Percentiles rank a stretch among this genome's conserved stretches.
Evolutionary conservation across 2,797 vertebrate species (phyloP).

Genomic region (Petrocephalus sullivani): DNA sequence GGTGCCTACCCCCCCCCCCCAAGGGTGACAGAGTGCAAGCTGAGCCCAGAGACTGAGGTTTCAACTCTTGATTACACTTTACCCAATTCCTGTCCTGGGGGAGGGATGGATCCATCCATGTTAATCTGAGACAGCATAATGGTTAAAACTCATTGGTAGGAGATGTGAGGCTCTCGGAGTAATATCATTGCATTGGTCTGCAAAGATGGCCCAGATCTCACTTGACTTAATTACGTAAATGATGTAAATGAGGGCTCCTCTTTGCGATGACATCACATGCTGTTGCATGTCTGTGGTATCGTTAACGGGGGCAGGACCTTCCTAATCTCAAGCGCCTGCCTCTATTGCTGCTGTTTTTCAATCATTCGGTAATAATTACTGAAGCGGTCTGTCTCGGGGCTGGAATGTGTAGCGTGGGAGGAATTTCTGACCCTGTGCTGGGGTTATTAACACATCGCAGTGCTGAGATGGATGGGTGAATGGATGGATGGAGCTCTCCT

Average conservation of each 20-base stretch:
- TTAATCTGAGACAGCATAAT: neutral
- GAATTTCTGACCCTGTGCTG: neutral
- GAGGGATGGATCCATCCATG: neutral
- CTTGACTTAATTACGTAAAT: neutral
- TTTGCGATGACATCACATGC: neutral
- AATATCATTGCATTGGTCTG: neutral
- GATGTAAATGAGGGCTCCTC: neutral
- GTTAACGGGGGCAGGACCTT: neutral
- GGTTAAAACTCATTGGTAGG: neutral
- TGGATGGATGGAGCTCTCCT: neutral
- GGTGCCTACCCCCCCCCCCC: neutral
- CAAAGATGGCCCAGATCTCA: neutral
- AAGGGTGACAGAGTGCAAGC: neutral
- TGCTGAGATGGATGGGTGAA: neutral
- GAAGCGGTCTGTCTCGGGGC: neutral
- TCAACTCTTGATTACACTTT: no score
- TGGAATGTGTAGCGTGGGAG: neutral
- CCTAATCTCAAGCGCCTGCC: neutral
- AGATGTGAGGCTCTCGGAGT: neutral
- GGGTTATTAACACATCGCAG: constrained; percentile 9
- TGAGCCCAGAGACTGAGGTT: neutral
- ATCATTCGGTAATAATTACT: neutral
- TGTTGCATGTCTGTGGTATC: neutral
- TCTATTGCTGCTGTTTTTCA: neutral
- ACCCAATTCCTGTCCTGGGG: neutral